Conservation (phyloP, 2,113 vertebrate species). For the Tapirus terrestris region DNA sequence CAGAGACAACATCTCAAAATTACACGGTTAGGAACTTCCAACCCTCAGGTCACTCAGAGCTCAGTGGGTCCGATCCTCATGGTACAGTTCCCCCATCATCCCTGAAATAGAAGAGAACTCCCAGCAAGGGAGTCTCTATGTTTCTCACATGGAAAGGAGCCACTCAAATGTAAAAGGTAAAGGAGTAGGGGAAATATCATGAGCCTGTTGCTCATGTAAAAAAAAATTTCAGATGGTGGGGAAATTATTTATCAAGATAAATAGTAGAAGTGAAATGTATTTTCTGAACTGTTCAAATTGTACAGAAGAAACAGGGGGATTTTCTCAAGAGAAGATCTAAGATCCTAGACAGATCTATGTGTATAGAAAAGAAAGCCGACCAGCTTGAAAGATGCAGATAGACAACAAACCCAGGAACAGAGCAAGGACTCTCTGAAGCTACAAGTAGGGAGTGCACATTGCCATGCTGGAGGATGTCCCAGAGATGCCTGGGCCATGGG, state of each 20-base stretch:
- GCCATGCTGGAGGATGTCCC: accelerated
- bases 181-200: background rate
- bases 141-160: background rate
- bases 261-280: background rate
- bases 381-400: background rate
- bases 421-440: background rate
- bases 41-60: background rate
- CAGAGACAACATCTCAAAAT: background rate
- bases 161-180: background rate
- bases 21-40: background rate
- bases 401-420: background rate
- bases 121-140: background rate
- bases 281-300: background rate
- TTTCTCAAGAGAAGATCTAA: background rate
- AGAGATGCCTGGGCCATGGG: accelerated
- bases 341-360: background rate
- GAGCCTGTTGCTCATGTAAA: background rate
- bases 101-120: background rate
- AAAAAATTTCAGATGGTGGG: background rate
- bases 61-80: background rate
- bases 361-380: background rate
- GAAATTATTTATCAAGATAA: background rate
- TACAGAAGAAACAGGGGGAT: background rate
- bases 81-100: background rate
- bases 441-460: background rate